Conservation (phyloP, 1,140 invertebrate genomes). For the Drosophila obscura region DNA sequence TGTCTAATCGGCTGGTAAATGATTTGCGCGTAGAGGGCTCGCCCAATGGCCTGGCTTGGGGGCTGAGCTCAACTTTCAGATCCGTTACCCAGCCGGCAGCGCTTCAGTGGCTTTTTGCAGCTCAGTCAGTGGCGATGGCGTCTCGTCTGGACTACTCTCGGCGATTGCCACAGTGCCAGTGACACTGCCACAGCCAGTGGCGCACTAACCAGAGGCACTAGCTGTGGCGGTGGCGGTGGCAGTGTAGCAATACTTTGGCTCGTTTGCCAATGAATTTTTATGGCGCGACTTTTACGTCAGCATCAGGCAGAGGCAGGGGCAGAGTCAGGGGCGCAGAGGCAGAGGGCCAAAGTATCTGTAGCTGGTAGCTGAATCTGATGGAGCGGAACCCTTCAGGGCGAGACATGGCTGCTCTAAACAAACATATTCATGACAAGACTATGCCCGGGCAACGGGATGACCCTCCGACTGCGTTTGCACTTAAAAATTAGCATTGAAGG, state of each 20-base stretch:
- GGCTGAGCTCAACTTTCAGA: constrained; percentile 47
- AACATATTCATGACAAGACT: constrained; percentile 81
- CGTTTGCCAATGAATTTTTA: constrained; percentile 80
- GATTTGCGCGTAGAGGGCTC: constrained; percentile 14
- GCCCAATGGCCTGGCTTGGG: constrained; percentile 13
- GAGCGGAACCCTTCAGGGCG: constrained; percentile 31
- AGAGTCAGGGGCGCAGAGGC: neutral
- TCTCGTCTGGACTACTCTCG: constrained; percentile 53
- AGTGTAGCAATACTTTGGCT: constrained; percentile 61
- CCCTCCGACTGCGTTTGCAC: constrained; percentile 40
- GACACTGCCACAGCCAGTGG: constrained; percentile 4
- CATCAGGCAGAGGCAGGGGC: neutral
- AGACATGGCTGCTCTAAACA: constrained; percentile 63
- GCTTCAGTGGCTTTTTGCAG: constrained; percentile 35
- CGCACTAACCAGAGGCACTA: neutral
- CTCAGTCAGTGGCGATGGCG: constrained; percentile 17
- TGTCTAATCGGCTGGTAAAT: constrained; percentile 17
- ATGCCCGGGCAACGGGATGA: constrained; percentile 28
- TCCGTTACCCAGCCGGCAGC: constrained; percentile 35
- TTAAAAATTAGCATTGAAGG: constrained; percentile 55
- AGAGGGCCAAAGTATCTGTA: neutral
- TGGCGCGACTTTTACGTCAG: constrained; percentile 70
- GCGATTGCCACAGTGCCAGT: constrained; percentile 55
- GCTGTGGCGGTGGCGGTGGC: too few relatives aligned
- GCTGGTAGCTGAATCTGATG: constrained; percentile 20